A percentile compares a stretch with the other conserved stretches of the same genome.
Conservation (phyloP, 2,888 invertebrate genomes). For the Phymatocera aterrima region DNA sequence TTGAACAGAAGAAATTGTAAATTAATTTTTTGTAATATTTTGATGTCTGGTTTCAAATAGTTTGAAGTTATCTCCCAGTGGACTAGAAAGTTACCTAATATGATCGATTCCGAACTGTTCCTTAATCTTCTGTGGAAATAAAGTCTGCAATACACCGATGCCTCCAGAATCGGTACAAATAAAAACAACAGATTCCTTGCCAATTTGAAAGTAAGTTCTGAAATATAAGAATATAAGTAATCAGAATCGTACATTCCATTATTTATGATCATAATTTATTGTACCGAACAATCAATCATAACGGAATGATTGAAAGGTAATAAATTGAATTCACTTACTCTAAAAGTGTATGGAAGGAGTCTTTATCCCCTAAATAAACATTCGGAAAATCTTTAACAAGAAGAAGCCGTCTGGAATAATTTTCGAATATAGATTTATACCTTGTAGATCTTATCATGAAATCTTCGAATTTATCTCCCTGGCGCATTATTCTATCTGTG, state of each 20-base stretch:
- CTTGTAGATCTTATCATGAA: constrained; percentile 88
- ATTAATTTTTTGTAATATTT: constrained; percentile 47
- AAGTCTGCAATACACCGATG: constrained; percentile 72
- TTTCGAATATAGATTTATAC: constrained; percentile 75
- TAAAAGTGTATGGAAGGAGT: constrained; percentile 81
- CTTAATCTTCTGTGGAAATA: constrained; percentile 81
- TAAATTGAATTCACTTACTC: constrained; percentile 77
- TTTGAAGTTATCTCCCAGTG: constrained; percentile 16
- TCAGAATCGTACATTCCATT: neutral
- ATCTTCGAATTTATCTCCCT: constrained; percentile 84
- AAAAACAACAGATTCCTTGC: constrained; percentile 83
- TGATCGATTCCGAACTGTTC: constrained; percentile 81
- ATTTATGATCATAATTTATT: neutral
- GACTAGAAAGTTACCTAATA: constrained; percentile 78
- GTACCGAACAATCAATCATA: neutral
- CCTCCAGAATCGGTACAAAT: constrained; percentile 84
- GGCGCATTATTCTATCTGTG: constrained; percentile 72
- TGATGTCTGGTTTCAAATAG: too few species aligned
- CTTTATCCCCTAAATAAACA: constrained; percentile 81
- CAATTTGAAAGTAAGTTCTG: constrained; percentile 79
- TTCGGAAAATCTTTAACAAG: constrained; percentile 91
- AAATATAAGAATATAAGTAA: constrained; percentile 61
- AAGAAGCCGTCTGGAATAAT: constrained; percentile 77
- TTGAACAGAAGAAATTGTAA: too few species aligned
- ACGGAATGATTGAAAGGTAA: too few species aligned